Evolutionary conservation across 1,140 invertebrate genomes (phyloP).

Genomic region (Euwallacea similis): DNA sequence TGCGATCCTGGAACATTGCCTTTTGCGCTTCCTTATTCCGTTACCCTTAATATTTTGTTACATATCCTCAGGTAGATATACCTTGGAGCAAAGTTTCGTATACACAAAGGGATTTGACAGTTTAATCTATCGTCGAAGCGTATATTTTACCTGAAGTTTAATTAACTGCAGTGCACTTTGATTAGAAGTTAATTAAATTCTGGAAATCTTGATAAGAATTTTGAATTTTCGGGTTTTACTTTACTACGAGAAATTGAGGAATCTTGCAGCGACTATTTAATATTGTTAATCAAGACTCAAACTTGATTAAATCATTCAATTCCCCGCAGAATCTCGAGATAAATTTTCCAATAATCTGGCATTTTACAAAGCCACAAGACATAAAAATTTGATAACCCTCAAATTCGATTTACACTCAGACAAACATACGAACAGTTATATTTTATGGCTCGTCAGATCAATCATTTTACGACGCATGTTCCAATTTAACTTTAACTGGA

Average conservation of each 20-base stretch:
- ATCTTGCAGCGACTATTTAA: no score
- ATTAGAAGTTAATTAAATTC: slow-evolving; percentile 26
- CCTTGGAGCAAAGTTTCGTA: slow-evolving; percentile 10
- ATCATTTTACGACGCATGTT: slow-evolving; percentile 8
- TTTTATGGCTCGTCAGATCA: slow-evolving; percentile 9
- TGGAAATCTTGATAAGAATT: no score
- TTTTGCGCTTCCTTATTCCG: no score
- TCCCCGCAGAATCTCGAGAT: no score
- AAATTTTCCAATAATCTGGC: neutral
- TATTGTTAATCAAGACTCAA: no score
- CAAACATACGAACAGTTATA: slow-evolving; percentile 12
- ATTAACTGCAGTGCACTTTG: slow-evolving; percentile 24
- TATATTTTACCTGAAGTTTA: slow-evolving; percentile 28
- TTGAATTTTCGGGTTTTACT: no score
- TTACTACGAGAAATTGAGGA: no score
- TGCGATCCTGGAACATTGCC: no score
- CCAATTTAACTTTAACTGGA: neutral
- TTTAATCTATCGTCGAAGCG: slow-evolving; percentile 25
- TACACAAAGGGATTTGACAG: slow-evolving; percentile 2
- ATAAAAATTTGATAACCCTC: slow-evolving; percentile 15
- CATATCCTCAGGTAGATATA: neutral
- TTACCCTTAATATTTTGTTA: no score
- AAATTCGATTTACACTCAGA: slow-evolving; percentile 19
- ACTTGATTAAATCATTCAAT: no score
- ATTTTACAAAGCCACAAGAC: neutral